Base-by-base conservation (phyloP, 2,797 vertebrate species). In the Atherinosoma microstoma region DNA sequence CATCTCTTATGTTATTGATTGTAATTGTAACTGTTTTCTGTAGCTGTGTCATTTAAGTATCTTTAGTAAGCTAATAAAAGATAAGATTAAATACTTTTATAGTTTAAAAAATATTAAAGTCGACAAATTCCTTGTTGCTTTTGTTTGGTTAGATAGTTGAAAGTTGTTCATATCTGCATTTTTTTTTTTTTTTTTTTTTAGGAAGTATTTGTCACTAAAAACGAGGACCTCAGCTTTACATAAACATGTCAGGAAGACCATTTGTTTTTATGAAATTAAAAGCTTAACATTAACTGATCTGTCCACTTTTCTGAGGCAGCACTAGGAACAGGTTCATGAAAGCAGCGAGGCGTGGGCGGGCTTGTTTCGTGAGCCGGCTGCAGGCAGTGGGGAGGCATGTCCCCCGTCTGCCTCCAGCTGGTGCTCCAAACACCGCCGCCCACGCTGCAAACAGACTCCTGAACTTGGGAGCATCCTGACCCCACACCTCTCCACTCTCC, bases 351-450 rank as follows among this genome's bases (percentile, higher is more conserved):
- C 68, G 84, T 86, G 82, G 84, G 86, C 58, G 80, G 64, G 20
- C 1, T 30, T 20, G 2, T 71, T 70, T 68, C 34, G 62, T 58
- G 58, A 78, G 75, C 78, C 72, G 77, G 81, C 83, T 78, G 79
- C 79, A 76, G 80, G 64, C 79, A 0, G 78, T 10, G 35, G 88
- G 84, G 84, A 78, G 70, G 79, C 83, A 35, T 40, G 73, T 80
- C 74, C 78, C 81, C 79, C 15, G 32, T 87, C 82, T 80, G 84
- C 86, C 82, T 90, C 86, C 88, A 90, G 89, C 86, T 89, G 88
- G 85, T 72, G 78, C 84, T 85, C 67, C 2, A 63, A 83, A 85
- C 85, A 35, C 30, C 0, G 24, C 77, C 75, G 6, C 88, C 89
- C 86, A 90, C 89, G 58, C 77, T 6, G 0, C 75, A 63, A 53